Conservation (phyloP, 30 jellyfish, hydroid and myxozoan genomes). For the Cassiopea xamachana region DNA sequence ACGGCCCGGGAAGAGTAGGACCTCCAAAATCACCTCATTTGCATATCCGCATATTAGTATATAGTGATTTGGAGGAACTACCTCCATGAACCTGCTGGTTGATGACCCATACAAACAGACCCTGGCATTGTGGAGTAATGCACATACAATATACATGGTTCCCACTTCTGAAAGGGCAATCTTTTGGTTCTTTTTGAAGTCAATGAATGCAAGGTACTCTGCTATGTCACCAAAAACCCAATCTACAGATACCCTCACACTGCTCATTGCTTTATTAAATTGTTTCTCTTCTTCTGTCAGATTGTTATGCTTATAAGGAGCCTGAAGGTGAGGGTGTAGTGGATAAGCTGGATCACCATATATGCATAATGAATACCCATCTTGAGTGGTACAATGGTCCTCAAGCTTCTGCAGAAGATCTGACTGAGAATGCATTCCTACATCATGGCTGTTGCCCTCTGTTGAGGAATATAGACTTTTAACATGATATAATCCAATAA, state of each 20-base stretch:
- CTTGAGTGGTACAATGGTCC: slow-evolving; percentile 28
- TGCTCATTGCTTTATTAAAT: slow-evolving; percentile 61
- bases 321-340: slow-evolving; percentile 52
- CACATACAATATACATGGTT: slow-evolving; percentile 28
- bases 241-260: slow-evolving; percentile 63
- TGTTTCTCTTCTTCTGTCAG: slow-evolving; percentile 44
- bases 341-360: slow-evolving; percentile 79
- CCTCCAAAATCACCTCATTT: no score
- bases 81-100: slow-evolving; percentile 16
- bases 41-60: no score
- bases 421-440: slow-evolving; percentile 13
- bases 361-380: slow-evolving; percentile 63
- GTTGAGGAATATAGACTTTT: background rate
- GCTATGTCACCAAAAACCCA: slow-evolving; percentile 68
- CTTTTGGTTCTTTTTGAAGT: slow-evolving; percentile 59
- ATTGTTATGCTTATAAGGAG: slow-evolving; percentile 60
- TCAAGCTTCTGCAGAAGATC: slow-evolving; percentile 40
- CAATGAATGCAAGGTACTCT: slow-evolving; percentile 58
- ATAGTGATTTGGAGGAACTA: slow-evolving; percentile 37
- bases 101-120: slow-evolving; percentile 19
- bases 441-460: slow-evolving; percentile 73
- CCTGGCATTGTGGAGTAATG: slow-evolving; percentile 8
- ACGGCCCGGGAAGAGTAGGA: no score
- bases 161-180: slow-evolving; percentile 67
- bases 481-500: background rate